Evolutionary conservation across 2,797 vertebrate species (phyloP).

Genomic region (Sphaeramia orbicularis): DNA sequence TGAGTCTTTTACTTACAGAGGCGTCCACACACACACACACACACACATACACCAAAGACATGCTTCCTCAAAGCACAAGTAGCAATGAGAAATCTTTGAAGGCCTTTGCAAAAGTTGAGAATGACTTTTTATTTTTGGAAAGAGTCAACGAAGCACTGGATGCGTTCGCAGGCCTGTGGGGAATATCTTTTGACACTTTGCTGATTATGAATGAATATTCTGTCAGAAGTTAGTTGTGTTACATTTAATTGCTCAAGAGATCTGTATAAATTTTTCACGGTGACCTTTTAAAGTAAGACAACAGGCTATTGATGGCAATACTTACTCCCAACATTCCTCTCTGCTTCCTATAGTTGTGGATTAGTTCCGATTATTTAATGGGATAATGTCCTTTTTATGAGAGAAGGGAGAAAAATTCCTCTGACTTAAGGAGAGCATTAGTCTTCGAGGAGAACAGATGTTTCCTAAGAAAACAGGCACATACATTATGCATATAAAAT

Average conservation of each 20-base stretch:
- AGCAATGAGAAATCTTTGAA: constrained; percentile 31
- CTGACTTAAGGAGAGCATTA: constrained; percentile 85
- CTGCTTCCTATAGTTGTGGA: constrained; percentile 56
- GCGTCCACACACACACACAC: constrained; percentile 7
- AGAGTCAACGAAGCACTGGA: constrained; percentile 17
- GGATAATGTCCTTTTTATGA: constrained; percentile 84
- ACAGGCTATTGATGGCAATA: constrained; percentile 43
- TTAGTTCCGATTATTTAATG: constrained; percentile 81
- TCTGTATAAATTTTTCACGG: constrained; percentile 27
- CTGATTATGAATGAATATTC: constrained; percentile 44
- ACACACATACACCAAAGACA: neutral
- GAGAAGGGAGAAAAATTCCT: constrained; percentile 22
- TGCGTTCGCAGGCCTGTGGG: constrained; percentile 40
- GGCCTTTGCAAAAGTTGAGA: constrained; percentile 29
- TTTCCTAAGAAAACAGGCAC: constrained; percentile 87
- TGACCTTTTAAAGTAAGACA: constrained; percentile 39
- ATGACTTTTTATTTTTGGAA: constrained; percentile 58
- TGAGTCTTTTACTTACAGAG: constrained; percentile 8
- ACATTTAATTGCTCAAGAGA: constrained; percentile 31
- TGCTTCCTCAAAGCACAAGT: constrained; percentile 29
- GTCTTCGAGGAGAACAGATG: constrained; percentile 90
- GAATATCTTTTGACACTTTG: constrained; percentile 43
- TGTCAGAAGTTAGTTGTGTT: constrained; percentile 8
- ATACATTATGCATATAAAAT: constrained; percentile 93
- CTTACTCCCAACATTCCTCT: constrained; percentile 42